Percentiles rank a stretch among this genome's conserved stretches.
These are phyloP conservation scores for Eubucco bourcierii DNA, from an alignment of 2,113 vertebrate genomes.

Conservation along the genomic window DNA sequence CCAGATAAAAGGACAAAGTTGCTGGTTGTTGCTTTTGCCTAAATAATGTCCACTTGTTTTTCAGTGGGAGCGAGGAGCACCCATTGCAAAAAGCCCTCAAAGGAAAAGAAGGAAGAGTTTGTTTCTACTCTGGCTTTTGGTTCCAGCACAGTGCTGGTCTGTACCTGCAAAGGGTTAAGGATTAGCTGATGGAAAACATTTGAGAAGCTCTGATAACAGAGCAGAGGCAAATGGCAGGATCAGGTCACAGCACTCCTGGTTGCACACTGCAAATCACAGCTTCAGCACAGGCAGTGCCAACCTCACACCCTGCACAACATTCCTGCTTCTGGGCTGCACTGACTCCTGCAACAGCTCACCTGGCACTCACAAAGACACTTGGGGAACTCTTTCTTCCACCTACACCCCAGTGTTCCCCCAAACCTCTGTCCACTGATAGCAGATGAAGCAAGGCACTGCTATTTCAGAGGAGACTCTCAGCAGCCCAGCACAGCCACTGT, in stretches of 20 bases:
- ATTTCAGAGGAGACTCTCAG: neutral
- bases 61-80: neutral
- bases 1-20: neutral
- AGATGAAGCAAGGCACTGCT: neutral
- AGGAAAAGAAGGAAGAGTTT: neutral
- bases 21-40: neutral
- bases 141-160: neutral
- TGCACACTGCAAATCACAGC: neutral
- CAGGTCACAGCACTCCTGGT: neutral
- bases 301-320: neutral
- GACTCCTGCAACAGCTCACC: neutral
- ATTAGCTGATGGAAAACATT: constrained; percentile 15
- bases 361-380: neutral
- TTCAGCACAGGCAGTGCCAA: neutral
- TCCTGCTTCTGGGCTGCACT: neutral
- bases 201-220: neutral
- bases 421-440: neutral
- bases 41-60: neutral
- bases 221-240: neutral
- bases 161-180: neutral
- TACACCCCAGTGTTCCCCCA: neutral
- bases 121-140: neutral
- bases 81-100: neutral
- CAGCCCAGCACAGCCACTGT: neutral
- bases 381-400: neutral